phyloP scores from a whole-genome alignment of 2,888 invertebrate genomes.

The Antheraea assamensis region DNA sequence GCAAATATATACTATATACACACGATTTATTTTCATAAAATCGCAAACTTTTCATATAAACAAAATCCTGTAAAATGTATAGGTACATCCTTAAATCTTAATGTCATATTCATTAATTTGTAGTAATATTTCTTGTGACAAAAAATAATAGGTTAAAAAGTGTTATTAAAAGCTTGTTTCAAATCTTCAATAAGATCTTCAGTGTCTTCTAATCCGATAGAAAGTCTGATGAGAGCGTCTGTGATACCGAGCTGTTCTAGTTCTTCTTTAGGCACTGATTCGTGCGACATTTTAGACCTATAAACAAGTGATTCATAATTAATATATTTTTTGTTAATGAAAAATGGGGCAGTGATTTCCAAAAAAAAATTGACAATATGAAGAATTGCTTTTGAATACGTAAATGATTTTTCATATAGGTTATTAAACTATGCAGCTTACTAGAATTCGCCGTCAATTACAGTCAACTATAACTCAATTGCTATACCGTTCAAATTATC shows the following conservation, averaged over 20 bases:
- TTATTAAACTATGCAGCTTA: no score
- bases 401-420: no score
- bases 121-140: neutral
- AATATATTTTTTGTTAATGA: neutral
- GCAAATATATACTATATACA: no score
- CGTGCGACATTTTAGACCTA: conserved; percentile 97
- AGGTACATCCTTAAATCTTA: no score
- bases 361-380: no score
- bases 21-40: no score
- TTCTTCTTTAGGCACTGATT: conserved; percentile 91
- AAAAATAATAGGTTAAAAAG: conserved; percentile 48
- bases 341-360: neutral
- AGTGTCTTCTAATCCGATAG: conserved; percentile 94
- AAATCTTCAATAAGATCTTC: conserved; percentile 94
- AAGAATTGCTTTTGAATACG: no score
- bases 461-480: no score
- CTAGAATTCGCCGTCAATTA: no score
- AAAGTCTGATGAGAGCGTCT: conserved; percentile 92
- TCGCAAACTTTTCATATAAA: no score
- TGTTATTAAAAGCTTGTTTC: conserved; percentile 87
- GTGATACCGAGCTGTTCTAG: conserved; percentile 89
- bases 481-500: no score
- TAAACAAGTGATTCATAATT: conserved; percentile 35
- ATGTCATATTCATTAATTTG: neutral
- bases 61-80: no score